Base-by-base conservation (phyloP, 2,113 vertebrate species). In the Nibea coibor region DNA sequence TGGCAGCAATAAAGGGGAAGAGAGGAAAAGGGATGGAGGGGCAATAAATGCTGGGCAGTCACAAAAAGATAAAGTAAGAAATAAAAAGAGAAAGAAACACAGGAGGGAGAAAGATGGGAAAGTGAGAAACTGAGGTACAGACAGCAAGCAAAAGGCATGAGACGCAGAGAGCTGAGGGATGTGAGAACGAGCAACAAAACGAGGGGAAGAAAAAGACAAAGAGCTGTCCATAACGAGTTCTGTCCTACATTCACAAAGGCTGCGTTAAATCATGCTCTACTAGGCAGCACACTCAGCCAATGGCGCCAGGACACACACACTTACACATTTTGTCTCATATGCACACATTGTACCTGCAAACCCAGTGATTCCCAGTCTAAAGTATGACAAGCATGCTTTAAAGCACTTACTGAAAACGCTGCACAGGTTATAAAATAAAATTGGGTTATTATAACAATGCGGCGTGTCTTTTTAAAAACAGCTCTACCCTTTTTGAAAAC, bases 171-270 rank as follows among this genome's bases (percentile, higher is more conserved):
- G 24, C 28, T 8, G 31, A 42, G 20, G 45, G 42, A 75, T 15
- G 53, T 22, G 48, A 39, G 53, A 76, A 48, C 17, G 78, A 75
- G 31, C 17, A 15, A 63, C 26, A 62, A 17, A 78, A 64, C 28
- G 9, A 26, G 54, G 61, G 10, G 39, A 61, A 69, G 31, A 81
- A 47, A 65, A 80, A 54, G 66, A 84, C 63, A 84, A 82, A 31
- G 73, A 81, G 72, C 68, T 64, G 82, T 84, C 81, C 78, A 81
- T 74, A 76, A 85, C 63, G 59, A 74, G 67, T 80, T 78, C 43
- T 89, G 86, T 86, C 88, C 94, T 87, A 91, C 86, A 92, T 94
- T 89, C 81, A 84, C 58, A 80, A 89, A 88, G 83, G 75, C 84
- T 45, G 58, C 31, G 69, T 86, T 87, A 78, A 88, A 84, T 85